Conservation (phyloP, 2,113 vertebrate species). For the Sigmodon hispidus region DNA sequence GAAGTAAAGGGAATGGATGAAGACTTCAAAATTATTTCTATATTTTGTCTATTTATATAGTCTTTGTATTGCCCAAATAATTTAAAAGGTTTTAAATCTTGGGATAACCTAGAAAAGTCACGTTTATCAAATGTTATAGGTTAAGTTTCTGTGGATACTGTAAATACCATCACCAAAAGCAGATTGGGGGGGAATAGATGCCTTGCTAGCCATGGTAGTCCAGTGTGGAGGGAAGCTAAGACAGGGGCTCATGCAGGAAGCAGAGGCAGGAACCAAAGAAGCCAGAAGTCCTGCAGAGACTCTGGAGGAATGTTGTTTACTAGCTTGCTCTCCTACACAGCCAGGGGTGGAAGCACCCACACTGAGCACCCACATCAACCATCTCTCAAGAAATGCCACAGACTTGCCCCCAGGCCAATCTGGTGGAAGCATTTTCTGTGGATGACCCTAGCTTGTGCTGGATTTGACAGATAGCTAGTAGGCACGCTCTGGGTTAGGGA, state of each 20-base stretch:
- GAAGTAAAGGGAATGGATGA: neutral
- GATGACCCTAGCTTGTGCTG: neutral
- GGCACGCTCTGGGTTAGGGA: neutral
- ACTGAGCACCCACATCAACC: neutral
- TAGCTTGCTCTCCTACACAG: neutral
- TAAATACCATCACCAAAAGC: neutral
- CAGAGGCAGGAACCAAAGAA: neutral
- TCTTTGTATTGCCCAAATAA: constrained; percentile 15
- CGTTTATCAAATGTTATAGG: neutral
- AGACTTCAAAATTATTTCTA: constrained; percentile 31
- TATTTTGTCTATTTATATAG: no score
- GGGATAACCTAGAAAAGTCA: neutral
- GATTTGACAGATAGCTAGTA: neutral
- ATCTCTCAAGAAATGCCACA: neutral
- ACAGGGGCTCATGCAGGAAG: neutral
- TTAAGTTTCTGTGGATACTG: neutral
- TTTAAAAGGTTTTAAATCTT: constrained; percentile 37
- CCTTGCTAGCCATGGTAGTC: neutral
- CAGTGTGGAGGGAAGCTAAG: neutral
- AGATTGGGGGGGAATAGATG: neutral
- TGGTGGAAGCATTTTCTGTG: neutral
- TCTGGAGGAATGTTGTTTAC: neutral
- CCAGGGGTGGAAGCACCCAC: neutral
- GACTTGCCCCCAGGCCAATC: neutral
- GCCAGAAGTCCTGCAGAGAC: neutral